Conservation (phyloP, 1,140 invertebrate species). For the Drosophila kurseongensis region DNA sequence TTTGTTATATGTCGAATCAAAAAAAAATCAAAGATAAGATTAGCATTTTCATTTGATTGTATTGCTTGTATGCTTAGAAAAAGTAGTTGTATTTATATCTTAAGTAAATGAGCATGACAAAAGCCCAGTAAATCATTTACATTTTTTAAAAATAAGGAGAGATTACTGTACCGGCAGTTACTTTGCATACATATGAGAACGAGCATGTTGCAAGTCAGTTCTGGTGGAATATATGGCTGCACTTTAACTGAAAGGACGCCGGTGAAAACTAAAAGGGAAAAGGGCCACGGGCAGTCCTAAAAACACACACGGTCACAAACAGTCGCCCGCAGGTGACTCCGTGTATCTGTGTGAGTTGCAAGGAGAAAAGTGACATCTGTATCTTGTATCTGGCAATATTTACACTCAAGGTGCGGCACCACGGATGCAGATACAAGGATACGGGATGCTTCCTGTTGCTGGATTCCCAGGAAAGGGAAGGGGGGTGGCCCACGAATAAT, state of each 20-base stretch:
- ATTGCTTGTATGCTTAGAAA: too few relatives aligned
- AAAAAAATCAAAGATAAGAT: too few relatives aligned
- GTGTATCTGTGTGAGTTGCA: conserved; percentile 16
- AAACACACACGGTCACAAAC: conserved; percentile 1
- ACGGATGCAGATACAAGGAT: conserved; percentile 29
- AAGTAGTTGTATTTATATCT: too few relatives aligned
- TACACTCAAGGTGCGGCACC: conserved; percentile 49
- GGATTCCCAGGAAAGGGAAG: conserved; percentile 1
- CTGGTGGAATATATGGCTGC: conserved; percentile 50
- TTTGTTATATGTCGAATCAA: too few relatives aligned
- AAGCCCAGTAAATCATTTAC: too few relatives aligned
- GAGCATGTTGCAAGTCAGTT: conserved; percentile 48
- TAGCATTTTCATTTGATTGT: too few relatives aligned
- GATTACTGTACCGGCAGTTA: conserved; percentile 32
- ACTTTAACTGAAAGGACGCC: conserved; percentile 43
- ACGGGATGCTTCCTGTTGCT: conserved; percentile 48
- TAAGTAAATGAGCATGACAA: too few relatives aligned
- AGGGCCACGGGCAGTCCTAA: conserved; percentile 20
- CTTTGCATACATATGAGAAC: conserved; percentile 37
- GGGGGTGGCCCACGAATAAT: conserved; percentile 53
- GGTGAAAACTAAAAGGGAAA: conserved; percentile 30
- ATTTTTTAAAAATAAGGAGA: too few relatives aligned
- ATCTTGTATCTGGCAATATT: conserved; percentile 51
- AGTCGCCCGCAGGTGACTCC: conserved; percentile 12
- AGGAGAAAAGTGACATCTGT: conserved; percentile 36